phyloP scores from a whole-genome alignment of 2,888 invertebrate species.

The Escarpia spicata region DNA sequence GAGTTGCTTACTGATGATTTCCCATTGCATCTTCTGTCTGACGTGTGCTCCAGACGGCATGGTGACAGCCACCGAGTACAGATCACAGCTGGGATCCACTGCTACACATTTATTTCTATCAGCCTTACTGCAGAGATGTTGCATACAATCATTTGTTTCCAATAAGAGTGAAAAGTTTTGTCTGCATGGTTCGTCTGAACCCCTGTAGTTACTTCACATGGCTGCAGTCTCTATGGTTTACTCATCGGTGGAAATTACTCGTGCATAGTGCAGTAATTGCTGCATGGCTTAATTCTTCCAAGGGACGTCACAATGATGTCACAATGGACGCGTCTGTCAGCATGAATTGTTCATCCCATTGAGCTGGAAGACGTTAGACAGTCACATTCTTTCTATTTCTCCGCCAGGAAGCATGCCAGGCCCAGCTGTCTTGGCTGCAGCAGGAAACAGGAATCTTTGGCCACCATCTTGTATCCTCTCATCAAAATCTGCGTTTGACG shows the following conservation, averaged over 20 bases:
- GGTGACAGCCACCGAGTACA: not conserved
- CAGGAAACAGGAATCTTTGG: not conserved
- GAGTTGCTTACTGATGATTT: not conserved
- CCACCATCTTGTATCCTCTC: not conserved
- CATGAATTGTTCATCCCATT: not conserved
- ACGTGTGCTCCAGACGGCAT: not conserved
- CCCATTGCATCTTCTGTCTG: not conserved
- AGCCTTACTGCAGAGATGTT: not conserved
- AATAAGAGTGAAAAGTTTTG: not conserved
- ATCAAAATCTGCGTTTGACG: not conserved
- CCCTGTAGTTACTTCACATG: not conserved
- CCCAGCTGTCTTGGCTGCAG: not conserved
- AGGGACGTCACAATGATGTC: not conserved
- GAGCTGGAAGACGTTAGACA: not conserved
- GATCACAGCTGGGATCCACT: not conserved
- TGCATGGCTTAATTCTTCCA: not conserved
- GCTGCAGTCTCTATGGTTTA: not conserved
- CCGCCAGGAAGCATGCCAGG: not conserved
- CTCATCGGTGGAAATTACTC: not conserved
- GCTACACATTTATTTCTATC: no score
- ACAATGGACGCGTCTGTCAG: not conserved
- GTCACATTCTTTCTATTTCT: not conserved
- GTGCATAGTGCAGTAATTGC: not conserved
- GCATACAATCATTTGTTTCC: not conserved
- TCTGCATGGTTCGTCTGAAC: not conserved